Base-by-base conservation (phyloP, 1,140 invertebrate genomes). In the Psix sp. region DNA sequence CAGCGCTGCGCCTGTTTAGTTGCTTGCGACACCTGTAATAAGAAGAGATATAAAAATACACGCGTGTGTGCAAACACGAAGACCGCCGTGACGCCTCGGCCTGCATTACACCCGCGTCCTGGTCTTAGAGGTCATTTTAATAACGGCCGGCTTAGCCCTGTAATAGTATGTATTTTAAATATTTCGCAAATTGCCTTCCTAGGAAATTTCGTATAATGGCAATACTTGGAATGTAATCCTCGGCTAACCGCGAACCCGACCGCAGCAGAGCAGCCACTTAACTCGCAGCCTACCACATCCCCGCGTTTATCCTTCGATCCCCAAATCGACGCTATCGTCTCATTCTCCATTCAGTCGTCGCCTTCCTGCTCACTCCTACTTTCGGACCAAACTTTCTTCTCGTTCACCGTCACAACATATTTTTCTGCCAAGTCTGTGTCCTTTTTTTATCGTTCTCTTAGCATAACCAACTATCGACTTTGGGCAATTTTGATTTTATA, bases 181-280 rank as follows among this genome's bases (percentile, higher is more conserved):
- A 86, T 86, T 86, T 86, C 77, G 78, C 79, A 86, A 86, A 87
- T 87, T 86, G 84, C 80, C 73, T 85, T 85, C 84, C 84, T 83
- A 82, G 80, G 86, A 86, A 85, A 84, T 78, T 77, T 72, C 63
- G 71, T 72, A 79, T 85, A 82, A 84, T 84, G 77, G 78, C 83
- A 84, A 86, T 86, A 85, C 83, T 85, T 79, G 80, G 83, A 85
- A 86, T 82, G 80, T 86, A 84, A 84, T 83, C 76, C 74, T 68
- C 66, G 78, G 77, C 77, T 80, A 79, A 79, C 77, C 77, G 70
- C 68, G 73, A 60, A 65, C 66, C 62, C 75, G 76, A 78, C 82
- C 80, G 66, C 76, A 77, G 71, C 74, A 76, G 78, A 75, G 57
- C 68, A 68, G 66, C 56, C 79, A 70, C 77, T 82, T 81, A 83